These are phyloP conservation scores for Odontophorus gujanensis DNA, from an alignment of 2,113 vertebrate species.

Conservation along the genomic window DNA sequence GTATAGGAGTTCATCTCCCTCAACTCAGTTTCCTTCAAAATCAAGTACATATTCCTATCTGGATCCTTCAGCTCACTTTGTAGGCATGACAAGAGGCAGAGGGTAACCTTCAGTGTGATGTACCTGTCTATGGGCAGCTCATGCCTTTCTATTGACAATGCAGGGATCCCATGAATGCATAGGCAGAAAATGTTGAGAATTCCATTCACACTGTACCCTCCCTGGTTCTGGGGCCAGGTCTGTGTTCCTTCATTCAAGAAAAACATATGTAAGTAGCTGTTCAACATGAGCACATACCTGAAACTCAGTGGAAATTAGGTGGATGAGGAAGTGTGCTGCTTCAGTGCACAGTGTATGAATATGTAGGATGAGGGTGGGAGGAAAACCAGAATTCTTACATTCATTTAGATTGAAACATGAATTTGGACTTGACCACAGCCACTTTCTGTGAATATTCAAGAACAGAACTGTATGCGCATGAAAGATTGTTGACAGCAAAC, in stretches of 20 bases:
- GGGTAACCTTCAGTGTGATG: not conserved
- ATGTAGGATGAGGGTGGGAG: not conserved
- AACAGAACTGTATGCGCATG: not conserved
- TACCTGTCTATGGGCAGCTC: not conserved
- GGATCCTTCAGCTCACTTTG: not conserved
- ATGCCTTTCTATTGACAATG: rapidly evolving
- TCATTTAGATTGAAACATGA: not conserved
- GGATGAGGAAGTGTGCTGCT: not conserved
- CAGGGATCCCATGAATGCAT: not conserved
- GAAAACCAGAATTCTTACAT: not conserved
- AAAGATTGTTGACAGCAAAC: slow-evolving; percentile 13
- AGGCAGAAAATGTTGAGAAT: not conserved
- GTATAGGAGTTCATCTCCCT: not conserved
- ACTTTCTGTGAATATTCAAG: slow-evolving; percentile 31
- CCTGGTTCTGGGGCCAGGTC: not conserved
- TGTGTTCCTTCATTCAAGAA: slow-evolving; percentile 30
- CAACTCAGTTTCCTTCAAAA: not conserved
- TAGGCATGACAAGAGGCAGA: not conserved
- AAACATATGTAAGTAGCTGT: slow-evolving; percentile 31
- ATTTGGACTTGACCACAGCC: not conserved
- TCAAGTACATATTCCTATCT: not conserved
- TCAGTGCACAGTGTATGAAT: not conserved
- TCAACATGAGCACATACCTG: slow-evolving; percentile 25
- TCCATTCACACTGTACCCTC: not conserved
- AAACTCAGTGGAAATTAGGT: slow-evolving; percentile 18